Evolutionary conservation across 2,797 vertebrate genomes (phyloP).

Genomic region (Champsocephalus gunnari): DNA sequence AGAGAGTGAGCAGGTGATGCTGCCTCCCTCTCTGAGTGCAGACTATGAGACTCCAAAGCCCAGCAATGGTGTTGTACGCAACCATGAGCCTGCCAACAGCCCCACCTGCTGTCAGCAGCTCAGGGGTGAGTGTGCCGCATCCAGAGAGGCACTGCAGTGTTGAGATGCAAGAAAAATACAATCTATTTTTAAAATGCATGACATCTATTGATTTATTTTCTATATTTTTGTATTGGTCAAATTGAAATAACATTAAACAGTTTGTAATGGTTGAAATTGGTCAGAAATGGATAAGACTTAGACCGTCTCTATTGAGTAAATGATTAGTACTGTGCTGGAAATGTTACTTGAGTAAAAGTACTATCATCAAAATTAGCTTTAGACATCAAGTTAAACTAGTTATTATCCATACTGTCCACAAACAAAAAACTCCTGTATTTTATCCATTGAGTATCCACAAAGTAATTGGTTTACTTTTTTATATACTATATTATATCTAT

Average conservation of each 20-base stretch:
- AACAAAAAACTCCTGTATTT: background rate
- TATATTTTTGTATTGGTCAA: background rate
- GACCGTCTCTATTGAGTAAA: too few relatives aligned
- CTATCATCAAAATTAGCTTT: background rate
- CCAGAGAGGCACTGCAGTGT: background rate
- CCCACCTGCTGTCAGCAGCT: constrained; percentile 96
- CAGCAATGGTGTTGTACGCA: constrained; percentile 89
- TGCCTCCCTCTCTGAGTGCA: constrained; percentile 82
- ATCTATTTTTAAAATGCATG: background rate
- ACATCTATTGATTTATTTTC: background rate
- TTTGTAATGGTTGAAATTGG: background rate
- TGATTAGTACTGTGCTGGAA: background rate
- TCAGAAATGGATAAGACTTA: too few relatives aligned
- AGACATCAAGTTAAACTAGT: background rate
- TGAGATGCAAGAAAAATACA: background rate
- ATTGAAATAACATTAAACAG: background rate
- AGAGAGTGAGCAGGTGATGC: constrained; percentile 95
- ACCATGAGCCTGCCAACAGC: constrained; percentile 84
- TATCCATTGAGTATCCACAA: background rate
- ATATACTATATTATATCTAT: background rate
- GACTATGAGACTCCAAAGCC: constrained; percentile 91
- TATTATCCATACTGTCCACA: background rate
- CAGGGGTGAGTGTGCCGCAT: constrained; percentile 84
- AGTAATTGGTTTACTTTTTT: background rate
- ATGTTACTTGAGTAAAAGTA: background rate